Evolutionary conservation across 2,888 invertebrate genomes (phyloP).

Genomic region (Caenorhabditis sp.): DNA sequence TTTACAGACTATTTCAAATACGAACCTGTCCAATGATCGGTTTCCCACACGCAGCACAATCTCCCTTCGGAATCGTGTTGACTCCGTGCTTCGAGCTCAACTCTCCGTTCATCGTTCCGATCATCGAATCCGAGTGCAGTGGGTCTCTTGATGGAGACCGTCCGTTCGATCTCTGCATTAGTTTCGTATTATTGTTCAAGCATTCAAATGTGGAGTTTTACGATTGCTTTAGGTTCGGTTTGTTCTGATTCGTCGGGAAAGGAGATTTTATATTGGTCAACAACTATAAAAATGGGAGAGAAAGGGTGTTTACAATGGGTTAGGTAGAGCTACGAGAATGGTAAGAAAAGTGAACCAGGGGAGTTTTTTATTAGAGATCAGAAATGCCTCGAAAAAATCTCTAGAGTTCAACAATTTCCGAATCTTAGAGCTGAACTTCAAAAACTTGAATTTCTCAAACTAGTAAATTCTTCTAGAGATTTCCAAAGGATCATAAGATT

Average conservation of each 20-base stretch:
- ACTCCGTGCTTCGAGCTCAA: slow-evolving; percentile 91
- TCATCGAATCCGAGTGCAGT: slow-evolving; percentile 88
- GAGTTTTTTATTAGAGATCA: too few species aligned
- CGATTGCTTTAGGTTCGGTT: background rate
- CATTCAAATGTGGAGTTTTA: background rate
- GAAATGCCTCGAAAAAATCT: too few species aligned
- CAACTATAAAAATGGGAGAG: background rate
- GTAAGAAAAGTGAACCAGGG: background rate
- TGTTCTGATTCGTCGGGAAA: slow-evolving; percentile 9
- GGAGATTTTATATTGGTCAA: slow-evolving; percentile 8
- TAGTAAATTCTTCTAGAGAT: too few species aligned
- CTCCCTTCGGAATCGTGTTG: slow-evolving; percentile 98
- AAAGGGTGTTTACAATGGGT: background rate
- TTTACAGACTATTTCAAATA: too few species aligned
- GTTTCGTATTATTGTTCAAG: background rate
- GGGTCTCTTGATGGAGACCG: slow-evolving; percentile 76
- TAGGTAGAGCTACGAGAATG: background rate
- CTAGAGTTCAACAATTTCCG: too few species aligned
- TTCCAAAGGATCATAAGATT: too few species aligned
- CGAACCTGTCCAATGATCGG: slow-evolving; percentile 95
- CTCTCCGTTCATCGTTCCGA: slow-evolving; percentile 88
- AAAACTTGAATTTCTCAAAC: too few species aligned
- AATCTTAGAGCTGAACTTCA: too few species aligned
- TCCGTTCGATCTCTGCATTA: slow-evolving; percentile 66
- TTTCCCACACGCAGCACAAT: slow-evolving; percentile 98